Base-by-base conservation (phyloP, 2,113 vertebrate genomes). In the Trogon melanurus region DNA sequence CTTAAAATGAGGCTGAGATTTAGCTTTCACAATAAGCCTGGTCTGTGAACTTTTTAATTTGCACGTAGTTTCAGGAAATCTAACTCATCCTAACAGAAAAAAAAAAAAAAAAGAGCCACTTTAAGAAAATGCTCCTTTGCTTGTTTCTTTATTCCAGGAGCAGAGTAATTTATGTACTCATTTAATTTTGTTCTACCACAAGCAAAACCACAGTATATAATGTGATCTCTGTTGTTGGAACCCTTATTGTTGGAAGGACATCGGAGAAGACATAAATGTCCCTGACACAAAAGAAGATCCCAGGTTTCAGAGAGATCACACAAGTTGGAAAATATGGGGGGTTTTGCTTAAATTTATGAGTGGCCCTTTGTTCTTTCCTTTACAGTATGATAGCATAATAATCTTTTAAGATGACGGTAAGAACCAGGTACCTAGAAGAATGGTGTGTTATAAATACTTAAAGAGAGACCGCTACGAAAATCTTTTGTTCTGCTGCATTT, bases 201-300 rank as follows among this genome's bases (percentile, higher is more conserved):
- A 95, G 95, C 91, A 95, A 97, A 96, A 97, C 96, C 96, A 94
- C 95, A 96, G 92, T 96, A 93, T 93, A 96, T 96, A 95, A 96
- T 67, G 91, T 64, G 88, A 94, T 94, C 83, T 79, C 76, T 85
- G 56, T 13, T 96, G 76, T 88, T 94, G 83, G 86, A 94, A 32
- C 13, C 7, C 66, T 80, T 79, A 87, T 93, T 96, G 88, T 95
- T 96, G 92, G 92, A 92, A 97, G 92, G 78, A 86, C 93, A 94
- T 89, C 0, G 86, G 88, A 96, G 86, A 96, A 96, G 86, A 93
- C 70, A 92, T 96, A 93, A 97, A 95, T 41, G 95, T 97, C 92
- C 69, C 92, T 81, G 91, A 75, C 62, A 96, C 96, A 96, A 96
- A 96, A 95, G 93, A 92, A 91, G 88, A 95, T 95, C 80, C 95